A percentile compares a stretch with the other conserved stretches of the same genome.
These are phyloP conservation scores for Dioctria linearis DNA, from an alignment of 2,888 invertebrate species.

Conservation along the genomic window DNA sequence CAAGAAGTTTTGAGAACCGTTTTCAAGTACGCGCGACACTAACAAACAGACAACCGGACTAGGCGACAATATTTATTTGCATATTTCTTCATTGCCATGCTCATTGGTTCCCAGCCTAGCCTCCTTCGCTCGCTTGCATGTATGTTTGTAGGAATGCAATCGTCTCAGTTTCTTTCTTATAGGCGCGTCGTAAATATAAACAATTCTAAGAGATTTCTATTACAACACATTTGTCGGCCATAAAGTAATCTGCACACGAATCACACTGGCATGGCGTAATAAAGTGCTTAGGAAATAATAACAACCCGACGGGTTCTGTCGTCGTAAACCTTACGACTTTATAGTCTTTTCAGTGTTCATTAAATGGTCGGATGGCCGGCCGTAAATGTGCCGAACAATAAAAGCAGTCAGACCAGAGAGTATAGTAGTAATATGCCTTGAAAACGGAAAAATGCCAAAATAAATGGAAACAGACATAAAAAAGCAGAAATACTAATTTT, in stretches of 20 bases:
- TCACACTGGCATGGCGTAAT: constrained; percentile 17
- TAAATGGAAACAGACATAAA: constrained; percentile 16
- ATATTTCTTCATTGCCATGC: constrained; percentile 33
- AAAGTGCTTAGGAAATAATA: constrained; percentile 47
- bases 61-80: constrained; percentile 13
- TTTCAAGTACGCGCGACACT: background rate
- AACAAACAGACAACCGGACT: too few species aligned
- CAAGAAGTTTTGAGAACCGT: constrained; percentile 9
- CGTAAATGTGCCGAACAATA: constrained; percentile 19
- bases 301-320: constrained; percentile 31
- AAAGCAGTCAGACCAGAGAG: background rate
- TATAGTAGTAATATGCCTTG: constrained; percentile 17
- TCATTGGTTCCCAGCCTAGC: background rate
- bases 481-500: constrained; percentile 28
- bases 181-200: constrained; percentile 33
- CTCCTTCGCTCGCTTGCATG: background rate
- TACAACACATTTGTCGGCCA: constrained; percentile 50
- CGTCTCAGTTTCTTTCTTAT: background rate
- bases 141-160: too few species aligned
- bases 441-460: constrained; percentile 48
- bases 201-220: constrained; percentile 48
- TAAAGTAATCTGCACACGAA: constrained; percentile 49
- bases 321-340: constrained; percentile 44
- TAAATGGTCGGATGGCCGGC: constrained; percentile 30
- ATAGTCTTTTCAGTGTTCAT: constrained; percentile 46